Percentiles rank a stretch among this genome's conserved stretches.
Conservation (phyloP, 1,140 invertebrate genomes). For the Ceratina japonica region DNA sequence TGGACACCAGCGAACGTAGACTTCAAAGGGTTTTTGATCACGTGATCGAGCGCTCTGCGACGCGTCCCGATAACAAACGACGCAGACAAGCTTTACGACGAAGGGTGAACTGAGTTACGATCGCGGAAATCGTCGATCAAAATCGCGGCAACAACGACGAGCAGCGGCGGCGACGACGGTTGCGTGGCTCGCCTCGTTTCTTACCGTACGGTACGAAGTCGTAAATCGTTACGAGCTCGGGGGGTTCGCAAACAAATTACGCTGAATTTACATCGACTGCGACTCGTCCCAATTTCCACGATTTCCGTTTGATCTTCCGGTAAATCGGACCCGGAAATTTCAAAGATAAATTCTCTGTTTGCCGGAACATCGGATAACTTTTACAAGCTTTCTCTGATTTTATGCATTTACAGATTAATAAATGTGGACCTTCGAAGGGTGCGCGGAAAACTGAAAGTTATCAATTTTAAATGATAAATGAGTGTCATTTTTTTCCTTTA, state of each 20-base stretch:
- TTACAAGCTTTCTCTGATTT: too few relatives aligned
- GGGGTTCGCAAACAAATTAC: slow-evolving; percentile 43
- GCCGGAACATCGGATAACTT: too few relatives aligned
- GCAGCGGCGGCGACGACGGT: neutral
- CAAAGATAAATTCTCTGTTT: too few relatives aligned
- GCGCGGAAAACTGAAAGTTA: too few relatives aligned
- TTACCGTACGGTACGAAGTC: slow-evolving; percentile 16
- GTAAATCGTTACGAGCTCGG: slow-evolving; percentile 33
- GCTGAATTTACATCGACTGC: slow-evolving; percentile 24
- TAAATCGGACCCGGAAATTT: neutral
- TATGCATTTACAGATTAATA: too few relatives aligned
- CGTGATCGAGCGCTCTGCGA: neutral
- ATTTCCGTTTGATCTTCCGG: slow-evolving; percentile 7
- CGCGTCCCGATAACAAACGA: slow-evolving; percentile 17
- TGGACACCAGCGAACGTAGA: neutral
- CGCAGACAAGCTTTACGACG: slow-evolving; percentile 12
- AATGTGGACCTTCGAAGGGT: too few relatives aligned
- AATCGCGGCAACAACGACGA: slow-evolving; percentile 31
- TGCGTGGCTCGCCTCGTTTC: slow-evolving; percentile 18
- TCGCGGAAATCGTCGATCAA: slow-evolving; percentile 51
- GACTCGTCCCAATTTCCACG: slow-evolving; percentile 10
- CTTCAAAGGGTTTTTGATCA: slow-evolving; percentile 14
- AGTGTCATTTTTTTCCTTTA: too few relatives aligned
- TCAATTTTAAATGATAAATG: too few relatives aligned
- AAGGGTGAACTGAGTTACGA: slow-evolving; percentile 30